A percentile compares a stretch with the other conserved stretches of the same genome.
Evolutionary conservation across 2,113 vertebrate species (phyloP).

Genomic region (Cyanoliseus patagonus): DNA sequence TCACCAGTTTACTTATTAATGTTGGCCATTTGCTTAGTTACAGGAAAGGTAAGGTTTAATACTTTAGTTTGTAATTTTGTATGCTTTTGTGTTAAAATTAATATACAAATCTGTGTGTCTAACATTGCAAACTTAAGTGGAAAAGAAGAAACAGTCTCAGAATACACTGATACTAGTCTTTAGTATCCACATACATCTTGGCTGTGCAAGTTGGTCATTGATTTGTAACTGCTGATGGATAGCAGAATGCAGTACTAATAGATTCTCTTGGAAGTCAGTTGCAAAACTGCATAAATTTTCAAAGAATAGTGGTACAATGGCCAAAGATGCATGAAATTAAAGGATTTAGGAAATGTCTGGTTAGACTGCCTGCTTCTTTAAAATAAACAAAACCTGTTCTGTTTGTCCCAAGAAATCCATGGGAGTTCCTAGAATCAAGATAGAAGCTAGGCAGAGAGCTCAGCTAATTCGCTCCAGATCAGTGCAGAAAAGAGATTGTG

Average conservation of each 20-base stretch:
- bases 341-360: not conserved
- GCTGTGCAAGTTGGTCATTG: not conserved
- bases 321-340: not conserved
- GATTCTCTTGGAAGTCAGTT: not conserved
- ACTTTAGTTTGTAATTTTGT: not conserved
- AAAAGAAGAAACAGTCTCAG: not conserved
- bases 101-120: not conserved
- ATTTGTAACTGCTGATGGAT: not conserved
- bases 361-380: not conserved
- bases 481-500: not conserved
- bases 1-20: slow-evolving; percentile 15
- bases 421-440: not conserved
- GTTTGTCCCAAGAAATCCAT: not conserved
- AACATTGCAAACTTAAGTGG: not conserved
- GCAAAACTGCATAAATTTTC: not conserved
- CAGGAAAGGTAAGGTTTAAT: not conserved
- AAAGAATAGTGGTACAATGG: not conserved
- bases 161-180: not conserved
- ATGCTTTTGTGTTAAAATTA: slow-evolving; percentile 29
- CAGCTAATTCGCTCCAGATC: not conserved
- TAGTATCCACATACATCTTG: not conserved
- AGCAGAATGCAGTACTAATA: not conserved
- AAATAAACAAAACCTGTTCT: not conserved
- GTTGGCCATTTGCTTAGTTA: slow-evolving; percentile 6
- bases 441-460: not conserved